Percentiles rank a stretch among this genome's conserved stretches.
phyloP scores from a whole-genome alignment of 2,113 vertebrate species.

The Gnathonemus echidnorhynchus region DNA sequence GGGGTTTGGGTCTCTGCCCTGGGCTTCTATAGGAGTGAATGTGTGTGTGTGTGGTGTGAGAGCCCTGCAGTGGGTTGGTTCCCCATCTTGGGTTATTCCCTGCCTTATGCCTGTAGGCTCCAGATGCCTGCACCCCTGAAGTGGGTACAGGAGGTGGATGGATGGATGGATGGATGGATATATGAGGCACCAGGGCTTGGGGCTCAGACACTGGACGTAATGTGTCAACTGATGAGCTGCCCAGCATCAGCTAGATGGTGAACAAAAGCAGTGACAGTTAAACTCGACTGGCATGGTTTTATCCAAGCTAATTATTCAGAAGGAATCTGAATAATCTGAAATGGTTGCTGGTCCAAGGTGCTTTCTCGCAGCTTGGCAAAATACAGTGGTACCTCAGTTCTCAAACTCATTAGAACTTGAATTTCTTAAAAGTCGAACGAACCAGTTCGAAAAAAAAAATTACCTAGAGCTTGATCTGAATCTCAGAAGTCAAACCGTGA shows the following conservation, averaged over 20 bases:
- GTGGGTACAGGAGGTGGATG: not conserved
- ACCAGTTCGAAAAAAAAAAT: no score
- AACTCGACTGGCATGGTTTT: not conserved
- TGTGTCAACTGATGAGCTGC: constrained; percentile 2
- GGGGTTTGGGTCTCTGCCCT: not conserved
- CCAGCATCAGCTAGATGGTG: not conserved
- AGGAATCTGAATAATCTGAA: not conserved
- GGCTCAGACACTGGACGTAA: constrained; percentile 26
- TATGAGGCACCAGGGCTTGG: constrained; percentile 22
- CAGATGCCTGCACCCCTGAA: not conserved
- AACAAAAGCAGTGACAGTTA: not conserved
- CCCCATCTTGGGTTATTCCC: not conserved
- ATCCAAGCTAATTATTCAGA: constrained; percentile 1
- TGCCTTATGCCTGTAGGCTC: constrained; percentile 35
- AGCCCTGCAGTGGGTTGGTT: not conserved
- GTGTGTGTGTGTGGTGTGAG: constrained; percentile 40
- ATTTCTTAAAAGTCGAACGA: no score
- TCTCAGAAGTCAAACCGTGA: no score
- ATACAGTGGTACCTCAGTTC: not conserved
- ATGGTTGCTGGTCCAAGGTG: not conserved
- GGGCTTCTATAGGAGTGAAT: not conserved
- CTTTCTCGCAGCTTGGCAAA: not conserved
- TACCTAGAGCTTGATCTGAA: no score
- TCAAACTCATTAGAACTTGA: no score
- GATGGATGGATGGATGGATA: not conserved